Base-by-base conservation (phyloP, 2,113 vertebrate species). In the Aleadryas rufinucha region DNA sequence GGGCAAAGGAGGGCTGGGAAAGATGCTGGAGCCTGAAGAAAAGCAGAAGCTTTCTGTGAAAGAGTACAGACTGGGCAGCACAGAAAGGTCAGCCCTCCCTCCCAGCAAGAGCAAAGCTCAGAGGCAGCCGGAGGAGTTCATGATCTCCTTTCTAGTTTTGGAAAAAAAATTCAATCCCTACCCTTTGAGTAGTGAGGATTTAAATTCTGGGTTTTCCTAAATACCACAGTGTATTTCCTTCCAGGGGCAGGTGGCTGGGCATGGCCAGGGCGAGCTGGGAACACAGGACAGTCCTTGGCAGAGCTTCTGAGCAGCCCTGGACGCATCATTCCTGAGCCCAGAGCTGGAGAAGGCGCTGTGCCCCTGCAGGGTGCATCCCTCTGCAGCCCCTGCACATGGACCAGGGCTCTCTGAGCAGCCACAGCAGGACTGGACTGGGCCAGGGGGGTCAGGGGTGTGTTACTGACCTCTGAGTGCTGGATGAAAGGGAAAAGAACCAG, bases 31-130 rank as follows among this genome's bases (percentile, higher is more conserved):
- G 69, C 47, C 59, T 93, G 94, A 97, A 42, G 93, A 87, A 95
- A 95, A 96, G 76, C 95, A 95, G 96, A 76, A 90, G 49, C 89
- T 63, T 88, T 90, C 81, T 91, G 87, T 84, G 87, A 70, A 84
- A 86, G 49, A 79, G 19, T 16, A 31, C 64, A 97, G 87, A 47
- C 68, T 47, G 53, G 91, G 71, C 71, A 84, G 79, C 15, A 4
- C 1, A 1, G 82, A 57, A 65, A 81, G 92, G 82, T 82, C 95
- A 95, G 79, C 42, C 82, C 92, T 90, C 68, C 87, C 75, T 91
- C 45, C 56, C 87, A 93, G 89, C 77, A 52, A 61, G 70, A 92
- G 44, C 79, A 86, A 61, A 87, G 41, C 59, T 63, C 6, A 5
- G 56, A 88, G 72, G 65, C 66, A 95, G 87, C 20, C 2, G 11